Evolutionary conservation across 2,797 vertebrate genomes (phyloP).

Genomic region (Antennarius maculatus): DNA sequence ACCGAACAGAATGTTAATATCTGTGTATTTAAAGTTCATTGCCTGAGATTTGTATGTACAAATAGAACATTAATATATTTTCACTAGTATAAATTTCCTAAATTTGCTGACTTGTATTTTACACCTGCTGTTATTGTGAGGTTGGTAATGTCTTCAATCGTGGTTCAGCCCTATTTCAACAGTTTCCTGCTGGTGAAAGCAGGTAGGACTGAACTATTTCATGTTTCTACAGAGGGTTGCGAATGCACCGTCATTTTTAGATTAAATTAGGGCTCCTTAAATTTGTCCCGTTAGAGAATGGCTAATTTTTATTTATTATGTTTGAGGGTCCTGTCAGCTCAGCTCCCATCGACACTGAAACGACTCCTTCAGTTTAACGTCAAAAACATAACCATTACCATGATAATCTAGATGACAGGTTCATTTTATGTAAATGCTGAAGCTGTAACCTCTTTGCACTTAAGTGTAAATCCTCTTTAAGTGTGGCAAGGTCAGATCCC

Average conservation of each 20-base stretch:
- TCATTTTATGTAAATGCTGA: background rate
- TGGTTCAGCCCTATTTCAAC: background rate
- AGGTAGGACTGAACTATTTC: too few species aligned
- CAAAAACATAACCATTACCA: background rate
- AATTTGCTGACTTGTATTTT: background rate
- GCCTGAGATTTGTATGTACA: too few species aligned
- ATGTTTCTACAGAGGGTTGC: too few species aligned
- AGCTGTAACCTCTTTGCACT: constrained; percentile 18
- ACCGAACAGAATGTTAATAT: too few species aligned
- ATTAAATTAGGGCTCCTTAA: too few species aligned
- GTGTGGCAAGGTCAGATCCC: constrained; percentile 63
- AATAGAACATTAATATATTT: too few species aligned
- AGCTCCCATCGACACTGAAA: constrained; percentile 9
- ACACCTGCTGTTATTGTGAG: background rate
- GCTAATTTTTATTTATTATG: too few species aligned
- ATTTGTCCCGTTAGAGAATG: too few species aligned
- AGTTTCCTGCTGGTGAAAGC: background rate
- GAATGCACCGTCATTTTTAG: too few species aligned
- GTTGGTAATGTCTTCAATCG: background rate
- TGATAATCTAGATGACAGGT: background rate
- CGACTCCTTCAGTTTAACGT: background rate
- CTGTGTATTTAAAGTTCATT: too few species aligned
- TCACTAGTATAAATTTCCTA: too few species aligned
- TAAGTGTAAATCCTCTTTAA: constrained; percentile 65
- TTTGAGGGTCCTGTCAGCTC: too few species aligned